phyloP scores from a whole-genome alignment of 2,113 vertebrate species.

The Pomatorhinus ruficollis region DNA sequence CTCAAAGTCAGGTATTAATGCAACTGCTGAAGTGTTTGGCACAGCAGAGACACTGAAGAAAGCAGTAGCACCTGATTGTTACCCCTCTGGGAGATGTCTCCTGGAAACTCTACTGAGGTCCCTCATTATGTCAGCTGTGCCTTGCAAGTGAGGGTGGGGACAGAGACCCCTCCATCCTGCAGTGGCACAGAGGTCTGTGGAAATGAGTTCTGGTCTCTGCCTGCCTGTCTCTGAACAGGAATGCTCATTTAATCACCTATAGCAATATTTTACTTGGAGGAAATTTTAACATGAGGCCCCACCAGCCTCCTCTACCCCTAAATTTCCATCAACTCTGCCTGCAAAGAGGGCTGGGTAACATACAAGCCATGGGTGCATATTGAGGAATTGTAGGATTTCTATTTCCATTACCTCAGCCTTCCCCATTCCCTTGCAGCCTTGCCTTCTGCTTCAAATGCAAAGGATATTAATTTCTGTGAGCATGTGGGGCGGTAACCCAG shows the following conservation, averaged over 20 bases:
- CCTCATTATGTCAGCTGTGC: neutral
- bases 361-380: neutral
- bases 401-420: conserved; percentile 45
- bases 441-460: neutral
- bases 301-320: neutral
- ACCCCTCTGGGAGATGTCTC: neutral
- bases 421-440: neutral
- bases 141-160: neutral
- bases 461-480: neutral
- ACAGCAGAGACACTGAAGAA: neutral
- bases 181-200: neutral
- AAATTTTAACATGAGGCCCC: neutral
- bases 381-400: neutral
- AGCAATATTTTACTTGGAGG: neutral
- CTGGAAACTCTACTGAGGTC: neutral
- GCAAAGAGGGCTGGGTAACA: neutral
- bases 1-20: conserved; percentile 6
- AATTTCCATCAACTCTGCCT: neutral
- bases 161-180: neutral
- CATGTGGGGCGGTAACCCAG: neutral
- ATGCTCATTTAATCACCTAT: neutral
- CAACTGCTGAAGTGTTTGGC: neutral
- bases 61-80: neutral
- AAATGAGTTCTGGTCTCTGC: neutral
- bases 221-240: neutral